Evolutionary conservation across 1,140 invertebrate genomes (phyloP).

Genomic region (Ruditapes philippinarum): DNA sequence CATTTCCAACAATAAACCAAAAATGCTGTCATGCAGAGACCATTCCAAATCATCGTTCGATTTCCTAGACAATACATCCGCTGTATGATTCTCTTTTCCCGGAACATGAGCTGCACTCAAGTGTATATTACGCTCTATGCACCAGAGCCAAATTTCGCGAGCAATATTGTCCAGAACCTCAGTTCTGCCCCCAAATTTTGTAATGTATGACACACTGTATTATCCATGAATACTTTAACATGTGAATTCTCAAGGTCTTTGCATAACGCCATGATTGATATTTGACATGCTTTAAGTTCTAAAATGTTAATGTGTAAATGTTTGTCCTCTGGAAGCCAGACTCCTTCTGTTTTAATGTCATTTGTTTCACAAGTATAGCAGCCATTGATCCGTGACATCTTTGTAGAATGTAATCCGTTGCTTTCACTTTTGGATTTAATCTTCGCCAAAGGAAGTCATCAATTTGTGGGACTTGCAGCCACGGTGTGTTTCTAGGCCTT

Average conservation of each 20-base stretch:
- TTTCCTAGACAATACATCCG: not conserved
- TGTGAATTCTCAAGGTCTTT: not conserved
- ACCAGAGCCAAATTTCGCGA: slow-evolving; percentile 22
- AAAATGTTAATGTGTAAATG: slow-evolving; percentile 9
- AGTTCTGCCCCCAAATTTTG: not conserved
- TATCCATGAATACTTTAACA: not conserved
- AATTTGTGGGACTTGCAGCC: too few relatives aligned
- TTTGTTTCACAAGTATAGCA: too few relatives aligned
- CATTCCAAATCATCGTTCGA: slow-evolving; percentile 29
- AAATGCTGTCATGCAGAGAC: not conserved
- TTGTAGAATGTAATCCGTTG: too few relatives aligned
- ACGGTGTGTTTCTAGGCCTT: too few relatives aligned
- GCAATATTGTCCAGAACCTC: not conserved
- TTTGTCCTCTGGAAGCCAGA: not conserved
- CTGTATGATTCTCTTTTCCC: not conserved
- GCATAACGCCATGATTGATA: not conserved
- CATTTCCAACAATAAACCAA: not conserved
- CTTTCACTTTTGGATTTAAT: too few relatives aligned
- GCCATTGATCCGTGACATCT: too few relatives aligned
- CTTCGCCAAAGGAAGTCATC: too few relatives aligned
- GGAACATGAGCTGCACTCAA: slow-evolving; percentile 37
- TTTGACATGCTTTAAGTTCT: slow-evolving; percentile 5
- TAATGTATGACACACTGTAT: not conserved
- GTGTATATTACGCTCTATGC: slow-evolving; percentile 4
- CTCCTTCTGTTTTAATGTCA: not conserved